Evolutionary conservation across 2,888 invertebrate species (phyloP).

Genomic region (Allacma fusca): DNA sequence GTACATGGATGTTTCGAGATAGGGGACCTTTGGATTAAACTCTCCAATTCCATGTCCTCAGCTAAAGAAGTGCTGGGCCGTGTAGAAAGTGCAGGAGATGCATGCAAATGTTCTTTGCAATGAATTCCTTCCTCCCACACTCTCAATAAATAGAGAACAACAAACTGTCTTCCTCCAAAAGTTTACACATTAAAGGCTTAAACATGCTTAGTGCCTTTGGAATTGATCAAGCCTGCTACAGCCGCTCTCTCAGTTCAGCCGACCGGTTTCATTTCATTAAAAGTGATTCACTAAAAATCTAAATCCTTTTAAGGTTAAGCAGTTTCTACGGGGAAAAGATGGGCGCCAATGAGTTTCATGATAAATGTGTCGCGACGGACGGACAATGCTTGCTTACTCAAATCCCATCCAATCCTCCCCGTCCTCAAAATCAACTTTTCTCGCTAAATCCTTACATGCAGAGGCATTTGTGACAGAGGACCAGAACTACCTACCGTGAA

Average conservation of each 20-base stretch:
- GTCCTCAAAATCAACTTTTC: not conserved
- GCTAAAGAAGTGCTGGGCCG: too few species aligned
- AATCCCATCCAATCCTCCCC: not conserved
- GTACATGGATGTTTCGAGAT: not conserved
- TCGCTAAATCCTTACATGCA: too few species aligned
- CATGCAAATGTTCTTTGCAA: too few species aligned
- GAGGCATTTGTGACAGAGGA: too few species aligned
- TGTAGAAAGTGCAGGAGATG: too few species aligned
- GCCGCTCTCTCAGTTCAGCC: not conserved
- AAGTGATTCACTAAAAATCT: constrained; percentile 48
- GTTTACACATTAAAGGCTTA: constrained; percentile 16
- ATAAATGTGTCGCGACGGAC: constrained; percentile 46
- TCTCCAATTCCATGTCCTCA: not conserved
- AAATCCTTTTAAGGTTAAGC: constrained; percentile 48
- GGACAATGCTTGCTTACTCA: not conserved
- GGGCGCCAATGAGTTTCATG: constrained; percentile 46
- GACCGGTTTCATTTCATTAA: constrained; percentile 49
- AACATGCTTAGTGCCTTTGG: not conserved
- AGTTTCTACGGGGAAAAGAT: constrained; percentile 32
- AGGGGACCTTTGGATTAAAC: not conserved
- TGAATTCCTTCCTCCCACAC: not conserved
- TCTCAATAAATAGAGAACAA: not conserved
- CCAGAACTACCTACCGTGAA: too few species aligned
- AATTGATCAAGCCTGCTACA: not conserved
- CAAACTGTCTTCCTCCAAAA: not conserved